A percentile compares a stretch with the other conserved stretches of the same genome.
These are phyloP conservation scores for Erithacus rubecula DNA, from an alignment of 2,797 vertebrate species.

Conservation along the genomic window DNA sequence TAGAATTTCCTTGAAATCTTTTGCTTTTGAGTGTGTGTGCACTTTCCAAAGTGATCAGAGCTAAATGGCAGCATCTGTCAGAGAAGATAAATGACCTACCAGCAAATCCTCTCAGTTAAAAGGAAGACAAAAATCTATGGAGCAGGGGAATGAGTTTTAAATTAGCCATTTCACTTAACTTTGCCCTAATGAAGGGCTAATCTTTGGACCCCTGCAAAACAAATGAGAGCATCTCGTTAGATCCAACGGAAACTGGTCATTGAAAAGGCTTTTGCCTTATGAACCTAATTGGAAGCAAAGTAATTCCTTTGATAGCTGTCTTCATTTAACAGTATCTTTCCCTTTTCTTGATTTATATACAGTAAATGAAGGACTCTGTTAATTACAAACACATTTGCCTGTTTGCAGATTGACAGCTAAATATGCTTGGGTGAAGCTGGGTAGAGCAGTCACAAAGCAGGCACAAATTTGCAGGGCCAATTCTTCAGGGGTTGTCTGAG, in stretches of 20 bases:
- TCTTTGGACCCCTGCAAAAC: slow-evolving; percentile 48
- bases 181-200: slow-evolving; percentile 49
- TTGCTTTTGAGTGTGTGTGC: not conserved
- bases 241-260: slow-evolving; percentile 10
- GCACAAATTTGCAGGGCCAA: not conserved
- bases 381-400: slow-evolving; percentile 40
- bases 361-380: not conserved
- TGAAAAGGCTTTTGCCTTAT: slow-evolving; percentile 40
- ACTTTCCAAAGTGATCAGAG: slow-evolving; percentile 44
- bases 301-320: slow-evolving; percentile 53
- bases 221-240: slow-evolving; percentile 50
- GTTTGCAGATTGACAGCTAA: not conserved
- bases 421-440: not conserved
- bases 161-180: slow-evolving; percentile 54
- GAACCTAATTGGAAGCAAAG: slow-evolving; percentile 45
- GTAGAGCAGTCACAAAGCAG: not conserved
- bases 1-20: slow-evolving; percentile 17
- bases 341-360: slow-evolving; percentile 37
- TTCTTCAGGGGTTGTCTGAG: not conserved
- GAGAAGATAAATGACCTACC: slow-evolving; percentile 28
- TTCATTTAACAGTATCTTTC: slow-evolving; percentile 53
- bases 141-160: slow-evolving; percentile 48
- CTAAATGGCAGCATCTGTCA: slow-evolving; percentile 47
- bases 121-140: slow-evolving; percentile 46
- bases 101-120: slow-evolving; percentile 55